These are phyloP conservation scores for Tipula vernalis DNA, from an alignment of 2,888 invertebrate species.

Conservation along the genomic window DNA sequence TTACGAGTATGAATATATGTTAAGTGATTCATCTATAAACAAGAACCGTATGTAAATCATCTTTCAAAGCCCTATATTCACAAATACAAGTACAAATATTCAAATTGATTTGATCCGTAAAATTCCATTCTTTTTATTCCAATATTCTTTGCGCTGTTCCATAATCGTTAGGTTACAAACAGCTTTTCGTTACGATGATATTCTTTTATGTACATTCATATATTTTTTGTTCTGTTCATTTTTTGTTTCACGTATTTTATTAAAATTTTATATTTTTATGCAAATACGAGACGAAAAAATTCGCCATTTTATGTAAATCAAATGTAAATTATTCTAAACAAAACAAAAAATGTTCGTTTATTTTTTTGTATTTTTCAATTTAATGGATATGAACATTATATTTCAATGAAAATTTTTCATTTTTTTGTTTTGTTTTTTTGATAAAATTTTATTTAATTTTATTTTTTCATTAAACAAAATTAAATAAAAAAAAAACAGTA, in stretches of 20 bases:
- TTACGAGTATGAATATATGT: neutral
- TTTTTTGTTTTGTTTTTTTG: neutral
- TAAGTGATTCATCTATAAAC: neutral
- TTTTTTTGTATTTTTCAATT: neutral
- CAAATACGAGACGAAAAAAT: neutral
- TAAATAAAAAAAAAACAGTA: neutral
- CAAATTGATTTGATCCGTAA: neutral
- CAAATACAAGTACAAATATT: neutral
- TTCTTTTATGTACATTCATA: too few relatives aligned
- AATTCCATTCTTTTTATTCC: neutral
- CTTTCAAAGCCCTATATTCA: neutral
- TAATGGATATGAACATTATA: neutral
- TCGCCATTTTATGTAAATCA: neutral
- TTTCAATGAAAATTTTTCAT: neutral
- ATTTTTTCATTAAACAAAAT: neutral
- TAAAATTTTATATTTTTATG: slow-evolving; percentile 4
- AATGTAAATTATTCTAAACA: neutral
- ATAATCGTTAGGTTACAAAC: neutral
- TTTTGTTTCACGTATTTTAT: neutral
- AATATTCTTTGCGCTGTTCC: neutral
- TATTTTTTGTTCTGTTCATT: neutral
- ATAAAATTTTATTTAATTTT: neutral
- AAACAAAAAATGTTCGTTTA: neutral
- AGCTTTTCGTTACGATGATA: neutral
- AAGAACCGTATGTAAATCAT: neutral